Base-by-base conservation (phyloP, 2,888 invertebrate genomes). In the Dinocampus coccinellae region DNA sequence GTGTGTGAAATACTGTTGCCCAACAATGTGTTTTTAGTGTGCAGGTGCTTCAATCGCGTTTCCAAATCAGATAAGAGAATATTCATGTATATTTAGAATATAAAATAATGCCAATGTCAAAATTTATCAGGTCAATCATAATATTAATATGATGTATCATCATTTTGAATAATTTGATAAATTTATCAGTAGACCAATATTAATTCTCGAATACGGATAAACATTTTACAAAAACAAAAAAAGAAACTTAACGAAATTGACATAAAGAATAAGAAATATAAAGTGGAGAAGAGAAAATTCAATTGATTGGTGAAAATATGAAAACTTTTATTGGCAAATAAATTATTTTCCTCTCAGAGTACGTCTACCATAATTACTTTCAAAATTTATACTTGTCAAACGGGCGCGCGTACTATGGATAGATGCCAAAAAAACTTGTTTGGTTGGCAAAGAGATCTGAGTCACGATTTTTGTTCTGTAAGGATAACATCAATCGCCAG, bases 331-430 rank as follows among this genome's bases (percentile, higher is more conserved):
- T 60, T 36, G 36, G 20, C 39, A 20, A 66, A 66, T 66, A 57
- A 66, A 66, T 66, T 66, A 66, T 57, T n/a, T 57, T 39, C 39
- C 34, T 66, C 66, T 57, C 66, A 36, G 72, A 70, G 65, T 60
- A 67, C 68, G 69, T 73, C 76, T 76, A 68, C 75, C 76, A 72
- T 75, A 76, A 78, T 79, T 64, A 72, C 72, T 71, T 78, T 79
- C 69, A 26, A 42, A 74, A 80, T 76, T 77, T 76, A 75, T 73
- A 66, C 71, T 74, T 76, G 73, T 74, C 75, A 76, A 76, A 77
- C 74, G 73, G 73, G 75, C 71, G 74, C 72, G 69, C 70, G 73
- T 69, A 77, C 53, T 65, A 64, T 80, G 75, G 75, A 75, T 39
- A 2, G 24, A 39, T 64, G 76, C 77, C 78, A 77, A 69, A 52